Evolutionary conservation across 1,140 invertebrate genomes (phyloP).

Genomic region (Diabrotica virgifera): DNA sequence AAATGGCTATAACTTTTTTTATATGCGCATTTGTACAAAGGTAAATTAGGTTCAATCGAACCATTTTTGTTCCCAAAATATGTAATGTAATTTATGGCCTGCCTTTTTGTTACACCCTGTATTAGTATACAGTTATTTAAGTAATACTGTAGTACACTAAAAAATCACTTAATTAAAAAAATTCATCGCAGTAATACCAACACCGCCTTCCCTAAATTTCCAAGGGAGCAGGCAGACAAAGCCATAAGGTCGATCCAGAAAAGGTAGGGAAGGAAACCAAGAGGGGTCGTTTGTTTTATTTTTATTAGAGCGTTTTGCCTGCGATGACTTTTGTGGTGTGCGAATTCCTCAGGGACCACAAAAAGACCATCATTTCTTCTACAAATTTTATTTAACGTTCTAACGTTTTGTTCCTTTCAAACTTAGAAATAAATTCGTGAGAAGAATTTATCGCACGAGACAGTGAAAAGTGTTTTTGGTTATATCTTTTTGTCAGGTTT

Average conservation of each 20-base stretch:
- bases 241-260: not conserved
- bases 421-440: not conserved
- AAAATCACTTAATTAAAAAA: no score
- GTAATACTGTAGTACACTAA: no score
- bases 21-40: no score
- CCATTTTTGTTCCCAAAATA: no score
- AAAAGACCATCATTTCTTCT: not conserved
- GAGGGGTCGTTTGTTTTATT: constrained; percentile 2
- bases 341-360: not conserved
- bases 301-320: not conserved
- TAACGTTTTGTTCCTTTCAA: not conserved
- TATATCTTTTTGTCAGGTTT: no score
- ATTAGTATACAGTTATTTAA: no score
- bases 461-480: not conserved
- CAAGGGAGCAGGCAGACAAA: not conserved
- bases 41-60: no score
- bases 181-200: no score
- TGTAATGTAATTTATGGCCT: no score
- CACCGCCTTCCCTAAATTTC: no score
- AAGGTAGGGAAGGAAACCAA: not conserved
- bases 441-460: not conserved
- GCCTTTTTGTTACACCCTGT: no score
- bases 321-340: constrained; percentile 1
- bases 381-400: not conserved
- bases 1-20: no score